phyloP scores from a whole-genome alignment of 2,888 invertebrate species.

The Cosmia trapezina region DNA sequence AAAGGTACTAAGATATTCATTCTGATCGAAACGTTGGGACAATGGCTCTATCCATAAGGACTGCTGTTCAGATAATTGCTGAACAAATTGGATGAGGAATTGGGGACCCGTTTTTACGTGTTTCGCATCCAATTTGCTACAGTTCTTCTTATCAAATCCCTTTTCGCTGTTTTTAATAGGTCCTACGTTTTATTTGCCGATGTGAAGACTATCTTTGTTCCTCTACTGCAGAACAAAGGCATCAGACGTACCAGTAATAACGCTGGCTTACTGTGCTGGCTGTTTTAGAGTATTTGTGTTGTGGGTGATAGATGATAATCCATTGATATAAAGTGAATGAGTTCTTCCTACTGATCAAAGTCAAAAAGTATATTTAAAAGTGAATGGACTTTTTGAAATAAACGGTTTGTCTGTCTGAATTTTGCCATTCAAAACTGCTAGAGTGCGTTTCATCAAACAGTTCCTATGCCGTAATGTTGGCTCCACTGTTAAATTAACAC shows the following conservation, averaged over 20 bases:
- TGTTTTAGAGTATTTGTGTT: not conserved
- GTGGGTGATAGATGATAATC: not conserved
- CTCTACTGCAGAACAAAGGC: not conserved
- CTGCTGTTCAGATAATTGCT: constrained; percentile 23
- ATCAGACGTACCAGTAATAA: not conserved
- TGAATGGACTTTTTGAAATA: too few species aligned
- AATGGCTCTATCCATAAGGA: constrained; percentile 7
- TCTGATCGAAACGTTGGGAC: constrained; percentile 3
- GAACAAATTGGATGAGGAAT: constrained; percentile 28
- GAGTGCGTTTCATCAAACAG: too few species aligned
- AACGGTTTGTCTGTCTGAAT: too few species aligned
- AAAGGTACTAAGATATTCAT: not conserved
- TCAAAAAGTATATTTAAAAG: not conserved
- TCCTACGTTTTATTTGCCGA: not conserved
- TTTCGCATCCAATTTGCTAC: not conserved
- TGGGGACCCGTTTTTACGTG: not conserved
- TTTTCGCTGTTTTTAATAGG: not conserved
- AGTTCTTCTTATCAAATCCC: not conserved
- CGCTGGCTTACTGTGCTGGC: not conserved
- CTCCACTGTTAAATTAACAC: too few species aligned
- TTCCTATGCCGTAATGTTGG: too few species aligned
- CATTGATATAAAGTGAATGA: not conserved
- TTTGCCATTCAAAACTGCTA: too few species aligned
- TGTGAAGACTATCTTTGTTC: too few species aligned
- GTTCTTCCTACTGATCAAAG: not conserved